Percentiles rank a stretch among this genome's conserved stretches.
These are phyloP conservation scores for Carassius gibelio DNA, from an alignment of 2,113 vertebrate species.

Conservation along the genomic window DNA sequence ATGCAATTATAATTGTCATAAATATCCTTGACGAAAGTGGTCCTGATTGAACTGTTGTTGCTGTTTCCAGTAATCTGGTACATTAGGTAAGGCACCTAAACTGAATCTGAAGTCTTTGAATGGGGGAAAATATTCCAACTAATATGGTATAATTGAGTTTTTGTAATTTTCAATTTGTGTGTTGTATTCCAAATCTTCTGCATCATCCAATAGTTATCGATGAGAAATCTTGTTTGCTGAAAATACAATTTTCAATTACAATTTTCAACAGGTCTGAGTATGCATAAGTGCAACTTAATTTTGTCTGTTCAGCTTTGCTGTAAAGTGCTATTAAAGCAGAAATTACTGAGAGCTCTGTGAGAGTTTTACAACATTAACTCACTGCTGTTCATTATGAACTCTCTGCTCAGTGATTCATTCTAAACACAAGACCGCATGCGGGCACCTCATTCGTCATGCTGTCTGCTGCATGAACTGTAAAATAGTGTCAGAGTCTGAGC, in stretches of 20 bases:
- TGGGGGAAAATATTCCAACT: not conserved
- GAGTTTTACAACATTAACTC: not conserved
- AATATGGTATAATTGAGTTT: too few species aligned
- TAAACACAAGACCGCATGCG: constrained; percentile 47
- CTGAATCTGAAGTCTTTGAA: not conserved
- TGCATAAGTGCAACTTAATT: too few species aligned
- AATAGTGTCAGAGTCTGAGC: constrained; percentile 34
- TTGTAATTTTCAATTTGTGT: too few species aligned
- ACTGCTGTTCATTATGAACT: constrained; percentile 51
- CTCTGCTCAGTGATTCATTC: constrained; percentile 46
- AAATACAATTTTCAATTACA: too few species aligned
- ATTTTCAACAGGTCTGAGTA: too few species aligned
- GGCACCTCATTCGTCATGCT: constrained; percentile 53
- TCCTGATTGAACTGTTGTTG: not conserved
- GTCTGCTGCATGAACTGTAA: constrained; percentile 47
- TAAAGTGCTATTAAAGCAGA: not conserved
- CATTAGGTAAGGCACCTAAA: not conserved
- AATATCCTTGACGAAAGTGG: too few species aligned
- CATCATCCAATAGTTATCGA: too few species aligned
- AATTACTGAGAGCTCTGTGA: not conserved
- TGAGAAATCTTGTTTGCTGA: too few species aligned
- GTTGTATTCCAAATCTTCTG: too few species aligned
- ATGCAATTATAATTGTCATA: too few species aligned
- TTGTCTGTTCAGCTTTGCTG: too few species aligned
- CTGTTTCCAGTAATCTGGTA: not conserved